Conservation (phyloP, 2,888 invertebrate genomes). For the Megalurothrips usitatus region DNA sequence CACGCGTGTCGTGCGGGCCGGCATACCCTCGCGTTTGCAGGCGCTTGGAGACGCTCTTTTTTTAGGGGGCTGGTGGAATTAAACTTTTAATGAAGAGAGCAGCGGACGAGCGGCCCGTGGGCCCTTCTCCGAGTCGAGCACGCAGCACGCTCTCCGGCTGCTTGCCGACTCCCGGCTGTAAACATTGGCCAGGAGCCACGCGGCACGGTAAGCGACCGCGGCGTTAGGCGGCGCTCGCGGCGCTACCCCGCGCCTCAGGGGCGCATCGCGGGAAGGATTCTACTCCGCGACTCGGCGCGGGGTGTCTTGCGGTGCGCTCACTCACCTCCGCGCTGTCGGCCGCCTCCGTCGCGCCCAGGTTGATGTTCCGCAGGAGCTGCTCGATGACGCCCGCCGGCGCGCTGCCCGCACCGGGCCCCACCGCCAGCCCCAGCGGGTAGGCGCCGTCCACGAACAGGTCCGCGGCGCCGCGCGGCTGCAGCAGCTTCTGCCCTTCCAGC, state of each 20-base stretch:
- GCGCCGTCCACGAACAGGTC: slow-evolving; percentile 9
- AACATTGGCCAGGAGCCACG: not conserved
- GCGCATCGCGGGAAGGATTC: not conserved
- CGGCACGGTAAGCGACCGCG: not conserved
- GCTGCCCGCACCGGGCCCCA: not conserved
- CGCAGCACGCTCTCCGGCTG: no score
- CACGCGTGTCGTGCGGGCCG: no score
- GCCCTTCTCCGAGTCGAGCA: no score
- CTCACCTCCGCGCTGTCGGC: slow-evolving; percentile 11
- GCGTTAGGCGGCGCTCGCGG: not conserved
- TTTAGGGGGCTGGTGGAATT: no score
- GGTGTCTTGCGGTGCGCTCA: not conserved
- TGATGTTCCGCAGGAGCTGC: slow-evolving; percentile 2
- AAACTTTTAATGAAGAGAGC: no score
- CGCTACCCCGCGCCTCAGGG: not conserved
- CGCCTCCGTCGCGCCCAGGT: not conserved
- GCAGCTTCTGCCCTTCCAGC: not conserved
- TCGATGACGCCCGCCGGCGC: not conserved
- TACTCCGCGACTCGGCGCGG: no score
- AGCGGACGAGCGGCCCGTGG: no score
- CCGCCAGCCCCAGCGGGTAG: not conserved
- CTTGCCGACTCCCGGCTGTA: not conserved
- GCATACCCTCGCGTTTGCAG: no score
- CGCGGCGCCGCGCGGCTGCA: slow-evolving; percentile 8
- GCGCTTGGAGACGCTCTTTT: no score